Base-by-base conservation (phyloP, 92 coral and sea anemone genomes). In the Galaxea fascicularis region DNA sequence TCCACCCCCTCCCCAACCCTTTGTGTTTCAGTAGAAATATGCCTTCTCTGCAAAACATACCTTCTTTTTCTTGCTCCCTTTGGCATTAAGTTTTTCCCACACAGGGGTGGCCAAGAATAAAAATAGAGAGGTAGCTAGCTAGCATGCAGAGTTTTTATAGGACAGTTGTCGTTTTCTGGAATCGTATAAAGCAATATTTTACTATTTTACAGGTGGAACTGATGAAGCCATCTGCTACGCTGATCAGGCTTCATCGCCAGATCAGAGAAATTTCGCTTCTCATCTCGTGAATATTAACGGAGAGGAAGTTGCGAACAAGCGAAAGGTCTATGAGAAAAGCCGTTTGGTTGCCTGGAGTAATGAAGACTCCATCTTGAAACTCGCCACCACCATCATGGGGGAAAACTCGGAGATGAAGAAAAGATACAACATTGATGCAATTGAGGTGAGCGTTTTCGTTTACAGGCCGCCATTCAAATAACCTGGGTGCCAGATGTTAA, bases 221-320 rank as follows among this genome's bases (percentile, higher is more conserved):
- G 93, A 89, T 46, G 93, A 89, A 46, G 93, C 93, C 2, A 74
- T 89, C 31, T 89, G 93, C 56, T 89, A 89, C 65, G 93, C 90
- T 0, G 93, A 89, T 49, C 79, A 87, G 14, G 93, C 93, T 15
- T 79, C 90, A 10, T 73, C 82, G 27, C 89, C 88, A 25, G 90
- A 87, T 6, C 83, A 58, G 51, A 82, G 93, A 8, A 89, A 89
- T 46, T 89, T 89, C 29, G 89, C 93, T 2, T 78, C 51, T 80
- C 90, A 89, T 10, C 62, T 89, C 73, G 85, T 89, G 15, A 86
- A 89, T 76, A 89, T 89, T 58, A 89, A 89, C 22, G 93, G 93
- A 45, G 87, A 89, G 66, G 90, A 85, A 35, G 93, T 89, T 25
- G 31, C 85, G 45, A 89, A 89, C 90, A 89, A 85, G 60, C 74